phyloP scores from a whole-genome alignment of 2,113 vertebrate genomes.

The Tapirus terrestris region DNA sequence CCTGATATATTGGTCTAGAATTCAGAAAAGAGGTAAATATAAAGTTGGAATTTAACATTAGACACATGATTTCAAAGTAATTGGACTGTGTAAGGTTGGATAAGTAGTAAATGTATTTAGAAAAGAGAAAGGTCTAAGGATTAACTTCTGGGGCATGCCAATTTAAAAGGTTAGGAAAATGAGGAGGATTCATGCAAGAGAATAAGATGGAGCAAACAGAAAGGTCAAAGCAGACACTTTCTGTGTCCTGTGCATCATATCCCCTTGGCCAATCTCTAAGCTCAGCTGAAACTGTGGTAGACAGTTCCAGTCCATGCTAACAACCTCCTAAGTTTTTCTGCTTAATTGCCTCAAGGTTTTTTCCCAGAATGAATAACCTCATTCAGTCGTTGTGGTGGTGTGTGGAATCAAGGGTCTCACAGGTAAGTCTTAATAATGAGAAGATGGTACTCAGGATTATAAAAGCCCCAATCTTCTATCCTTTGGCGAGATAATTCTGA shows the following conservation, averaged over 20 bases:
- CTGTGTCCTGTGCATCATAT: background rate
- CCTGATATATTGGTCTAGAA: background rate
- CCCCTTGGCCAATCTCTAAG: background rate
- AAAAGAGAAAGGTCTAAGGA: background rate
- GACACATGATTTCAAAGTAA: background rate
- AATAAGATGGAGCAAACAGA: background rate
- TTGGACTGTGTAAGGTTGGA: background rate
- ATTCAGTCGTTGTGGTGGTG: background rate
- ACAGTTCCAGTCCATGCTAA: background rate
- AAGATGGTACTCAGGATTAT: background rate
- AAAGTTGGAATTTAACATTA: conserved; percentile 20
- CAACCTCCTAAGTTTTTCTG: background rate
- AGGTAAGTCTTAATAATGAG: background rate
- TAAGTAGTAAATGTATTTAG: background rate
- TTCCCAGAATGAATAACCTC: background rate
- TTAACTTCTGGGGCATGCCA: background rate
- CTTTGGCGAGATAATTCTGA: conserved; percentile 26
- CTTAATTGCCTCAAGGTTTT: background rate
- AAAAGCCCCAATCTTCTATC: background rate
- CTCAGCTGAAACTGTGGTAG: background rate
- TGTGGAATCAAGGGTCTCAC: background rate
- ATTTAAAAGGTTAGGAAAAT: conserved; percentile 28
- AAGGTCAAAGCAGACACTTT: background rate
- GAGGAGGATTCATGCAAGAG: background rate
- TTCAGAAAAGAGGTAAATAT: background rate